Percentiles rank a stretch among this genome's conserved stretches.
Conservation (phyloP, 2,888 invertebrate species). For the Altica lythri region DNA sequence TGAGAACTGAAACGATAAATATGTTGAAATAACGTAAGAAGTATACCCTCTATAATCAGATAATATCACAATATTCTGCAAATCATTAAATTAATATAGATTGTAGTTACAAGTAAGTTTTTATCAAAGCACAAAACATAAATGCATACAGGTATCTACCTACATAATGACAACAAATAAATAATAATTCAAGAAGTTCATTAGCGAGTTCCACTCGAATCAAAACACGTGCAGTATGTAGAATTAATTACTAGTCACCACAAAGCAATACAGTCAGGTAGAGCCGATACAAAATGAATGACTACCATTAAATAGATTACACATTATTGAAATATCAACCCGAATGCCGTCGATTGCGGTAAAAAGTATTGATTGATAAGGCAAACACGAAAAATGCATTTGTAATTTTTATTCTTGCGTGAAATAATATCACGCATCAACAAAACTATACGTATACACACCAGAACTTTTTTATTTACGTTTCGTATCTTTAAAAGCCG, state of each 20-base stretch:
- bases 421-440: slow-evolving; percentile 37
- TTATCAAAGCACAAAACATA: too few relatives aligned
- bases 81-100: too few relatives aligned
- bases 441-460: too few relatives aligned
- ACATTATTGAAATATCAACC: slow-evolving; percentile 40
- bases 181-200: slow-evolving; percentile 24
- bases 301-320: slow-evolving; percentile 38
- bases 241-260: slow-evolving; percentile 26
- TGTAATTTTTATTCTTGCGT: slow-evolving; percentile 48
- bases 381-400: slow-evolving; percentile 47
- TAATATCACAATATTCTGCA: too few relatives aligned
- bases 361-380: slow-evolving; percentile 34
- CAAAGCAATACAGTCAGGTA: slow-evolving; percentile 24
- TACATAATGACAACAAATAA: background rate
- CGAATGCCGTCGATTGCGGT: slow-evolving; percentile 31
- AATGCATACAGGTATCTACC: too few relatives aligned
- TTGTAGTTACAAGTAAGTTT: too few relatives aligned
- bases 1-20: too few relatives aligned
- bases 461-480: too few relatives aligned
- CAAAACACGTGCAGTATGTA: slow-evolving; percentile 22
- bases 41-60: too few relatives aligned
- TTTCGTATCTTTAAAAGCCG: too few relatives aligned
- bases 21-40: too few relatives aligned
- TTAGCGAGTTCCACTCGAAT: slow-evolving; percentile 23
- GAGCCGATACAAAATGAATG: slow-evolving; percentile 32